Percentiles rank a stretch among this genome's conserved stretches.
These are phyloP conservation scores for Gymnosoma rotundatum DNA, from an alignment of 2,888 invertebrate genomes.

Conservation along the genomic window DNA sequence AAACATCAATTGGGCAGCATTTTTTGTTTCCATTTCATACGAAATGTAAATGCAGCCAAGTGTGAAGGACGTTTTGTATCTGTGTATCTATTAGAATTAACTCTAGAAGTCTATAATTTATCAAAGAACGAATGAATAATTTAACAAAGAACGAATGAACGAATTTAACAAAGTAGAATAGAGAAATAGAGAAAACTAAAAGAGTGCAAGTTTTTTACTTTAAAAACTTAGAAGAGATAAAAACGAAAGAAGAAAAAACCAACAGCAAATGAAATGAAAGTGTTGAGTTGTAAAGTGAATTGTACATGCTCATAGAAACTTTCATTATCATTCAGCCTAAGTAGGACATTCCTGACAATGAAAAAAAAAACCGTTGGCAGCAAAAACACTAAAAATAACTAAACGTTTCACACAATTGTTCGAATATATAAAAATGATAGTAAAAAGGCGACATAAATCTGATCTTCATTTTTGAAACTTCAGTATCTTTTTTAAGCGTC, in stretches of 20 bases:
- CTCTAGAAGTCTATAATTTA: slow-evolving; percentile 57
- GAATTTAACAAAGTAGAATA: too few species aligned
- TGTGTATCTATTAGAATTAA: slow-evolving; percentile 44
- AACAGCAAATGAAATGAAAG: slow-evolving; percentile 55
- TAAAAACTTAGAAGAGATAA: slow-evolving; percentile 1
- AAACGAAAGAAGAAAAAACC: slow-evolving; percentile 22
- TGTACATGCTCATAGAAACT: slow-evolving; percentile 48
- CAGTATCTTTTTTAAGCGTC: slow-evolving; percentile 6
- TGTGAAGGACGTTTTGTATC: slow-evolving; percentile 78
- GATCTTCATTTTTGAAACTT: slow-evolving; percentile 51
- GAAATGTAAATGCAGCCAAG: slow-evolving; percentile 73
- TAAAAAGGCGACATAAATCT: slow-evolving; percentile 64
- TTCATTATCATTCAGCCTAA: slow-evolving; percentile 61
- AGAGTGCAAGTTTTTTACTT: slow-evolving; percentile 28
- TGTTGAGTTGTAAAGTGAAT: slow-evolving; percentile 47
- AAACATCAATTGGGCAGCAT: slow-evolving; percentile 26
- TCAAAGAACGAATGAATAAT: slow-evolving; percentile 25
- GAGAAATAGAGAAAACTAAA: slow-evolving; percentile 11
- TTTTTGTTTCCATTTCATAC: slow-evolving; percentile 15
- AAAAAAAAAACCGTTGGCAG: slow-evolving; percentile 25
- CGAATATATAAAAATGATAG: neutral
- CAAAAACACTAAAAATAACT: neutral
- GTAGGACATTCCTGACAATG: slow-evolving; percentile 44
- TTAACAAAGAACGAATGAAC: slow-evolving; percentile 18
- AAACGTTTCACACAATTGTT: slow-evolving; percentile 12